phyloP scores from a whole-genome alignment of 2,888 invertebrate species.

The Drosophila parthenogenetica region DNA sequence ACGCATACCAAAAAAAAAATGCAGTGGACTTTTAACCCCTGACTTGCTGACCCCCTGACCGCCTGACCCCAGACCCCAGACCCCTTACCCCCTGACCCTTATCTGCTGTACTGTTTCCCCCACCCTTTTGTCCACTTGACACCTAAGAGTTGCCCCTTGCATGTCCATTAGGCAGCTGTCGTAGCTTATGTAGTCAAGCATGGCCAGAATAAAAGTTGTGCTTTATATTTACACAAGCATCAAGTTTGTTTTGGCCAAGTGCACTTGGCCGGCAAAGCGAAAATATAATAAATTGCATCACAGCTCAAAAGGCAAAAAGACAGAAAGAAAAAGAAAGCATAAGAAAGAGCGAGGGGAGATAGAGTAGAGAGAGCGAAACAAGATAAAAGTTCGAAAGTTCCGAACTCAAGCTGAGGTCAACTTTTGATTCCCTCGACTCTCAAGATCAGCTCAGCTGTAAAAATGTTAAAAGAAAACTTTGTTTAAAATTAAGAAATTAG shows the following conservation, averaged over 20 bases:
- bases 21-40: slow-evolving; percentile 1
- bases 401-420: neutral
- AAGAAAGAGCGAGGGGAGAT: neutral
- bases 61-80: neutral
- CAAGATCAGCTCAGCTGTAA: slow-evolving; percentile 32
- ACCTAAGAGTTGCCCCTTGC: too few relatives aligned
- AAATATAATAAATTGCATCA: slow-evolving; percentile 42
- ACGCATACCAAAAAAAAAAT: neutral
- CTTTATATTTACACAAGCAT: slow-evolving; percentile 33
- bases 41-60: neutral
- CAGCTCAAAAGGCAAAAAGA: neutral
- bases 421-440: neutral
- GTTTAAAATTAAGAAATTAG: slow-evolving; percentile 45
- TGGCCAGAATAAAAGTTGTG: slow-evolving; percentile 33
- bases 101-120: neutral
- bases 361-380: neutral
- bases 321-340: neutral
- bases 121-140: too few relatives aligned
- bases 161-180: slow-evolving; percentile 7
- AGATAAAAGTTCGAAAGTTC: neutral
- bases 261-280: slow-evolving; percentile 43
- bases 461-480: slow-evolving; percentile 34
- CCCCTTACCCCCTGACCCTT: neutral
- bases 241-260: slow-evolving; percentile 70
- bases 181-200: slow-evolving; percentile 24